Base-by-base conservation (phyloP, 2,113 vertebrate species). In the Verasper variegatus region DNA sequence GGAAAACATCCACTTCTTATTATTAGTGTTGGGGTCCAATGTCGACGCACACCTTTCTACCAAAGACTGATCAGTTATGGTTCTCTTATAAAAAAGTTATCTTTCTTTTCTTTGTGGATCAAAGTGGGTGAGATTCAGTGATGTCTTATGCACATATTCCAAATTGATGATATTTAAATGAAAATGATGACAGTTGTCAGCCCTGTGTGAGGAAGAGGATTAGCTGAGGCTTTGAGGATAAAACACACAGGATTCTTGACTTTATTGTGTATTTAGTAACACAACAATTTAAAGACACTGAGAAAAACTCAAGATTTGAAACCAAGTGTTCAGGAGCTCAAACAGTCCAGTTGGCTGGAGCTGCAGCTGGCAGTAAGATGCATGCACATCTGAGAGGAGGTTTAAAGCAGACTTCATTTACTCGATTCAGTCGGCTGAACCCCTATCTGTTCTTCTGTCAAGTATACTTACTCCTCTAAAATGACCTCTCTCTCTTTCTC, bases 321-420 rank as follows among this genome's bases (percentile, higher is more conserved):
- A 31, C 6, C 17, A 3, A 17, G 13, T 21, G 35, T 59, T 40
- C 12, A 26, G 24, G 21, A 2, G 35, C 31, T 42, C 14, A 21
- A 45, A 45, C 20, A 37, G n/a, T 2, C 10, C 21, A 5, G 49
- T 74, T 69, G 20, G 56, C 24, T 62, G 6, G 45, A 24, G 18
- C 54, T 57, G n/a, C 54, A 68, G 21, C 63, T 65, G 42, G 57
- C 31, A 20, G 26, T n/a, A 11, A 40, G 15, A 68, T 62, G 15
- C 1, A 26, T 71, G 20, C 55, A 37, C 11, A 13, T 64, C 45
- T 40, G 56, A 31, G 11, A 11, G 37, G 49, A 72, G 2, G 1
- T 65, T 61, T 60, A 20, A 59, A 66, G 17, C n/a, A 35, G 5
- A 15, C 58, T 31, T 74, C 18, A 68, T 76, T 69, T 85, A 7